Conservation (phyloP, 2,797 vertebrate genomes). For the Syndactyla subalaris region DNA sequence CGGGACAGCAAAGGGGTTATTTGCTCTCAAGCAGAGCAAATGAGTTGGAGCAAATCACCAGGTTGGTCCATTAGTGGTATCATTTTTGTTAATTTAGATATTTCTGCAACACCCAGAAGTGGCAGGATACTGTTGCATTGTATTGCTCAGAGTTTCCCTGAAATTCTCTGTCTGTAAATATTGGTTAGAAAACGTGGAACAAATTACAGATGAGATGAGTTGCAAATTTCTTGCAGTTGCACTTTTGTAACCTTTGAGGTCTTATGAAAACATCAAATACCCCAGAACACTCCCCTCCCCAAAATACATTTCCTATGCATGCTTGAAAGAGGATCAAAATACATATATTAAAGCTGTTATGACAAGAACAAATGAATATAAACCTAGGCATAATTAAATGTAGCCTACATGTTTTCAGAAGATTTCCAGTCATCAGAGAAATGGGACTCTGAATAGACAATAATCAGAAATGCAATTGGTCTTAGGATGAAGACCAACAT, state of each 20-base stretch:
- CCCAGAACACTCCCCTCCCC: fast-evolving
- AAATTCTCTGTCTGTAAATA: neutral
- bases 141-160: neutral
- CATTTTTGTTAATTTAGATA: neutral
- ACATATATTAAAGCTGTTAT: neutral
- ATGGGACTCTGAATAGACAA: neutral
- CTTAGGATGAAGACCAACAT: neutral
- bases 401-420: neutral
- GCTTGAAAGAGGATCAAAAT: neutral
- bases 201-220: neutral
- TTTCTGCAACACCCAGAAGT: neutral
- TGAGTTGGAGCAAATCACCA: neutral
- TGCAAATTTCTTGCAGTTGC: neutral
- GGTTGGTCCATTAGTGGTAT: neutral
- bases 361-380: neutral
- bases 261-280: neutral
- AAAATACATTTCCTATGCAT: neutral
- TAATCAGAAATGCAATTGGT: neutral
- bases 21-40: neutral
- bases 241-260: neutral
- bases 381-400: neutral
- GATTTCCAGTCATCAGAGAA: neutral
- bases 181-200: neutral
- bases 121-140: neutral
- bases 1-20: neutral